These are phyloP conservation scores for Seriola quinqueradiata DNA, from an alignment of 2,113 vertebrate genomes.

Conservation along the genomic window DNA sequence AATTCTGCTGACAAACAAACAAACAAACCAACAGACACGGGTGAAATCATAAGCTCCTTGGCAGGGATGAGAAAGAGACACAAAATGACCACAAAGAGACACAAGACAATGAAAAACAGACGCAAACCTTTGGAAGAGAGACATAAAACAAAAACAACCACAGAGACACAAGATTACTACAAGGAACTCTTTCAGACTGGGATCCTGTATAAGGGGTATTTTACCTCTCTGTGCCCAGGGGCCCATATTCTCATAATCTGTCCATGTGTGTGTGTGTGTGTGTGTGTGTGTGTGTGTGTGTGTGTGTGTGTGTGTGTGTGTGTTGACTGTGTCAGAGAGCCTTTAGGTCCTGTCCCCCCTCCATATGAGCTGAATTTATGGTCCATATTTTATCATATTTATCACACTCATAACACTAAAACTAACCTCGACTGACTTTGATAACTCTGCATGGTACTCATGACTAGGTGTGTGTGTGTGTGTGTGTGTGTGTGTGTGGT, in stretches of 20 bases:
- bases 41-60: too few species aligned
- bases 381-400: constrained; percentile 74
- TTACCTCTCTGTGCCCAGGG: neutral
- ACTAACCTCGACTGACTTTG: constrained; percentile 81
- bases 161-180: neutral
- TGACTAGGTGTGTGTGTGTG: constrained; percentile 41
- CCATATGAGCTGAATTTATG: constrained; percentile 63
- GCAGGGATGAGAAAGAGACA: neutral
- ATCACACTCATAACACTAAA: constrained; percentile 65
- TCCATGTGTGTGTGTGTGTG: neutral
- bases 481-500: constrained; percentile 42
- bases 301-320: constrained; percentile 20
- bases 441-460: constrained; percentile 73
- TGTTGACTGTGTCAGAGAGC: neutral
- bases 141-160: neutral
- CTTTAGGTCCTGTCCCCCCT: constrained; percentile 20
- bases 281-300: neutral
- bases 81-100: neutral
- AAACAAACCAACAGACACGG: too few species aligned
- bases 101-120: neutral
- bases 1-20: too few species aligned
- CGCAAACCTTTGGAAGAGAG: neutral
- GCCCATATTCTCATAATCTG: neutral
- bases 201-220: neutral
- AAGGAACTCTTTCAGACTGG: neutral